Evolutionary conservation across 1,140 invertebrate genomes (phyloP), one percentile per base, ranked within the genome.

Genomic region (Oryctes rhinoceros): DNA sequence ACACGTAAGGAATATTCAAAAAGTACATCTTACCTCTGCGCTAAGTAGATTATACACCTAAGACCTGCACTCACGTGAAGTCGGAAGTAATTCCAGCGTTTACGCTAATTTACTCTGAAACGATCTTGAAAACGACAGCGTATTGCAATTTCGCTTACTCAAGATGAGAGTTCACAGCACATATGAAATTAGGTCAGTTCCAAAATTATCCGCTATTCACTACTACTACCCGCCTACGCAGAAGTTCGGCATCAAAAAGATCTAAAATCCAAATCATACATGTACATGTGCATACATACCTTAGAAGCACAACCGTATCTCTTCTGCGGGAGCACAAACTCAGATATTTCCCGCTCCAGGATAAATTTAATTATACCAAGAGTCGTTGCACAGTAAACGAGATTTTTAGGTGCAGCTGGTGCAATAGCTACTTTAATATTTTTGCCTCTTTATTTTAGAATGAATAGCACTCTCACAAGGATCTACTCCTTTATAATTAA

Each of bases 341-440:
- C n/a, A 53, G n/a, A 53, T 53, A 11, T 15, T n/a, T 59, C 53
- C 53, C 53, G 20, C n/a, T 59, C 18, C 53, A 59, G 6, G 53
- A 59, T 59, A 59, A 59, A 59, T 59, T 59, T 59, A 59, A 59
- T 59, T 59, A 59, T 59, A 6, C 53, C 53, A 18, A 18, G 15
- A n/a, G 53, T 59, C 53, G 53, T 18, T 59, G 15, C 53, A 59
- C 15, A 59, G 53, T n/a, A 44, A 59, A 18, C 53, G 53, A 59
- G 53, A 53, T 59, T 59, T 59, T 59, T 59, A 59, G 53, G 15
- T 59, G 18, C 53, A 59, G 53, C 53, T 59, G 53, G 53, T 59
- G 53, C 53, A 59, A 18, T 18, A 59, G 18, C 53, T 59, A 59
- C 53, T 59, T n/a, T 6, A 59, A 59, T 18, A 18, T 59, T 18